Evolutionary conservation across 2,797 vertebrate genomes (phyloP), one percentile per base, ranked within the genome.

Genomic region (Enteromius paludinosus): DNA sequence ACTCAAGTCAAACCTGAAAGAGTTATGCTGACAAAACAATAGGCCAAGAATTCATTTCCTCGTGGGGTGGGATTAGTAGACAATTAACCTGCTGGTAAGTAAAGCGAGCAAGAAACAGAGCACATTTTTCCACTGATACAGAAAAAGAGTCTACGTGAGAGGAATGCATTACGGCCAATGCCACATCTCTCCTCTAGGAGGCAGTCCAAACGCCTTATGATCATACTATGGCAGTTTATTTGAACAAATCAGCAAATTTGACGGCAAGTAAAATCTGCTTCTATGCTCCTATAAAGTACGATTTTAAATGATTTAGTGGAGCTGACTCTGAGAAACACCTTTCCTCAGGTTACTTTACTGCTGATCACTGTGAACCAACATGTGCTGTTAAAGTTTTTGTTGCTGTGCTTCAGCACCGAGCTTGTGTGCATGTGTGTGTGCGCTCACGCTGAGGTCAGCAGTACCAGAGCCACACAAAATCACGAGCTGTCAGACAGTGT

Each of bases 301-400:
- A 30, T 62, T 61, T 61, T 62, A 25, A 61, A 45, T 62, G 1
- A 62, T 61, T 54, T 59, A 56, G 47, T 30, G 11, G 28, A 43
- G 6, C 23, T 45, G 14, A 77, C 25, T 77, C 25, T 45, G 3
- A 62, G 38, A 80, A 72, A 62, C 6, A 23, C 38, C 54, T 72
- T 47, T 49, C 30, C 20, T 62, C 54, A 62, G 68, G 52, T 70
- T 59, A 45, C 38, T 72, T 35, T 78, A 43, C 4, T 47, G 54
- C 59, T 76, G 78, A 79, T 74, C 3, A 33, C 75, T 49, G 59
- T 47, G 6, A 81, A 62, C 59, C 10, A 70, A 56, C 10, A 15
- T 88, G 90, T 92, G 90, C 91, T 91, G 38, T 90, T 86, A 81
- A 75, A 87, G 28, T 75, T 69, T 54, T 56, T 70, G 59, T 91